Base-by-base conservation (phyloP, 1,140 invertebrate species). In the Drosophila varians region DNA sequence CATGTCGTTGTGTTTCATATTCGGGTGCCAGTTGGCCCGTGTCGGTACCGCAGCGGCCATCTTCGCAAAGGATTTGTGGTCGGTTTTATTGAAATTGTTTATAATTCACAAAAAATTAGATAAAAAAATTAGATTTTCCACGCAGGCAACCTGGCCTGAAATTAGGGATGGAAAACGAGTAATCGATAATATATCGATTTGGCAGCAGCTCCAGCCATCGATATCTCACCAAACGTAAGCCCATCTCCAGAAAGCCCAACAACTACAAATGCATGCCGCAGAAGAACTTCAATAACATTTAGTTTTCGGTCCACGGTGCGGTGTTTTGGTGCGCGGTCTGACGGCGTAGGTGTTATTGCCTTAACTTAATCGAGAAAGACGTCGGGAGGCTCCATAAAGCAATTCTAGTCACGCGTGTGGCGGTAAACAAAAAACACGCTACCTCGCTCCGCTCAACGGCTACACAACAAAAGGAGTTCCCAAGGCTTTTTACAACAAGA, bases 1-100 rank as follows among this genome's bases (percentile, higher is more conserved):
- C 31, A 90, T 61, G 38, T 88, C 95, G 70, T 93, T 95, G 70
- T 95, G 94, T 60, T 94, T 95, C 89, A 95, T 96, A 51, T 94
- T 93, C 9, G 94, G 92, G 88, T 90, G 92, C 92, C 92, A 93
- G 52, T 92, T 92, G 25, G 90, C 92, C 21, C 92, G 90, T 53
- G 92, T 90, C 6, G 90, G 78, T 23, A 40, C 57, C 47, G 90
- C 70, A 53, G 90, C 83, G 43, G 92, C 90, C 92, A 92, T 92
- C 23, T 9, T 62, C 55, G 1, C 8, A 48, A 34, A 47, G 6
- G n/a, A 43, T 54, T 58, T 4, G 12, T 48, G 11, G 31, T 19
- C n/a, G 40, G 12, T 42, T 43, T 57, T 18, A 4, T 36, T 5
- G 8, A 40, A 51, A 16, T 71, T n/a, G 9, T 1, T 3, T 28